Evolutionary conservation across 1,140 invertebrate genomes (phyloP), one percentile per base, ranked within the genome.

Genomic region (Cataglyphis hispanica): DNA sequence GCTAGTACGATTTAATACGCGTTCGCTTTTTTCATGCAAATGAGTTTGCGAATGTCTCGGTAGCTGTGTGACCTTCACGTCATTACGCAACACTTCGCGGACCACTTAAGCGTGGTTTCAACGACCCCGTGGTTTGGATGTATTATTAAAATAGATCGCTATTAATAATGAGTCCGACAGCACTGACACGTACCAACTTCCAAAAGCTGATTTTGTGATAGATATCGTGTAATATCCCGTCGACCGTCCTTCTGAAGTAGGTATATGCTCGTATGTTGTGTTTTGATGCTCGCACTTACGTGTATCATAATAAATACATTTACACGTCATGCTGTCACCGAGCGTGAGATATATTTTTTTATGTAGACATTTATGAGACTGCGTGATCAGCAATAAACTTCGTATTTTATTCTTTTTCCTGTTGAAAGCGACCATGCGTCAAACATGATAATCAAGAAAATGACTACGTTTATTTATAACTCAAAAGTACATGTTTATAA

Each of bases 141-240:
- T 63, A 37, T 84, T 77, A 50, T 76, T 66, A 76, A 76, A 76
- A 76, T 76, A 76, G 72, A 60, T 5, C 22, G 72, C 83, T 84
- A 78, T 84, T 64, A 84, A 84, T 84, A 66, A 77, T 84, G 13
- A 40, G 27, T 10, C 22, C 13, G 34, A 11, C 60, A 13, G 16
- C 27, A 37, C 19, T 7, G 19, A 27, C 10, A n/a, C 34, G 46
- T 56, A 70, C 34, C 4, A 5, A 50, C 50, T 43, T 69, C 8
- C 64, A n/a, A 16, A 11, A 80, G 6, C 50, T 31, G 31, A 50
- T 67, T 5, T 74, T 22, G 22, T 19, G 53, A 34, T 53, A 16
- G 13, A 22, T 43, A 81, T 40, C 40, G 22, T n/a, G 19, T 40
- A n/a, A 2, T 31, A 7, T 25, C 40, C 11, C 60, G 5, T 7